Base-by-base conservation (phyloP, 1,140 invertebrate genomes). In the Zaprionus ornatus region DNA sequence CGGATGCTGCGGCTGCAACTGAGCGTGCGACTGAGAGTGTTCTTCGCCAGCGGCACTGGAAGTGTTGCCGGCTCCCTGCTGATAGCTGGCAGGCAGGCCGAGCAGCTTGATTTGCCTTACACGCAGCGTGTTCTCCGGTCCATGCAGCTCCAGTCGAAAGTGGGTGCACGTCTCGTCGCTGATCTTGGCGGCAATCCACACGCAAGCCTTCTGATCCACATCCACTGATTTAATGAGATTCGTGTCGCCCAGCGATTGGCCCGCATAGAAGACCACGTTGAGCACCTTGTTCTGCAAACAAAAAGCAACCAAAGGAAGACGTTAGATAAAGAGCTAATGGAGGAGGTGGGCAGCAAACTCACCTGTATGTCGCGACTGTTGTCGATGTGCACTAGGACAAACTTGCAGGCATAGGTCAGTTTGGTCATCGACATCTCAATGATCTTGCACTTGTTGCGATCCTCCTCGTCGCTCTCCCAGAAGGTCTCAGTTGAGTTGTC, bases 401-500 rank as follows among this genome's bases (percentile, higher is more conserved):
- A 79, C 42, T 92, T 92, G 63, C 93, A 94, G 12, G 93, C 93
- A 64, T 91, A 93, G 65, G 70, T 86, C 0, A 92, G 66, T 59
- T 92, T 92, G 48, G 59, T 92, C 78, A 93, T 90, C 0, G 92
- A 92, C 13, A 96, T 93, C 15, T 94, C 95, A n/a, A 97, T 94
- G 1, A 93, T 94, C 91, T 99, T 99, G 1, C 96, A 96, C 92
- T 98, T 98, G 91, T 98, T 98, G 61, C 96, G 93, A 93, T 99
- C 98, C 91, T 99, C 98, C 82, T 99, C 98, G 3, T 98, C 98
- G 69, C 98, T 99, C 93, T 99, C 99, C 99, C 99, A 99, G 93
- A 99, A 99, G 0, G 99, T 99, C 93, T 99, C 99, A 0, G 98
- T 99, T 1, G 97, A 98, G 80, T 96, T 97, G 92, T 99, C 99